Evolutionary conservation across 2,888 invertebrate genomes (phyloP).

Genomic region (Agonum fuliginosum): DNA sequence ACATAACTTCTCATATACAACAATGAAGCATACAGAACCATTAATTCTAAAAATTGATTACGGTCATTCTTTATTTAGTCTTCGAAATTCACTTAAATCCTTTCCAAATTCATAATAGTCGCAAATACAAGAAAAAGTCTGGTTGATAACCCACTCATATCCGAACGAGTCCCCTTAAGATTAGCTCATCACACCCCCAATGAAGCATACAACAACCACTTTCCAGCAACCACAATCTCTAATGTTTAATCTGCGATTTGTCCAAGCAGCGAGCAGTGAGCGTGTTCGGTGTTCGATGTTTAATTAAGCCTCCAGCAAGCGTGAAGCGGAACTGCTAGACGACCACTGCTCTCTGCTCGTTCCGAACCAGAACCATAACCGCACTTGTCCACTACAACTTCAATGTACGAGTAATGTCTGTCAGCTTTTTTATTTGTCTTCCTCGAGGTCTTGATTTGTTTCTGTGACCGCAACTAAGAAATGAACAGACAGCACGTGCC

Average conservation of each 20-base stretch:
- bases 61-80: no score
- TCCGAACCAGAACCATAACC: slow-evolving; percentile 16
- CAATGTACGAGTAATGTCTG: slow-evolving; percentile 5
- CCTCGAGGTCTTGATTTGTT: slow-evolving; percentile 25
- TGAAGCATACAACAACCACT: neutral
- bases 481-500: slow-evolving; percentile 32
- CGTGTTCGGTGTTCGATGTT: slow-evolving; percentile 54
- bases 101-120: no score
- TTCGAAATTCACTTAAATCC: no score
- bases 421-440: neutral
- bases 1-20: no score
- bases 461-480: slow-evolving; percentile 27
- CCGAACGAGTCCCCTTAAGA: no score
- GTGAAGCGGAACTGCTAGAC: slow-evolving; percentile 52
- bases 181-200: no score
- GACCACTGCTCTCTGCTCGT: neutral
- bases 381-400: slow-evolving; percentile 12
- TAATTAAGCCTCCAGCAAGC: slow-evolving; percentile 51
- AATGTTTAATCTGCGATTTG: neutral
- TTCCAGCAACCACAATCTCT: neutral
- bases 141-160: no score
- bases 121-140: no score
- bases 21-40: no score
- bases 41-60: no score
- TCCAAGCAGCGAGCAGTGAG: slow-evolving; percentile 42